Base-by-base conservation (phyloP, 2,113 vertebrate genomes). In the Onychostruthus taczanowskii region DNA sequence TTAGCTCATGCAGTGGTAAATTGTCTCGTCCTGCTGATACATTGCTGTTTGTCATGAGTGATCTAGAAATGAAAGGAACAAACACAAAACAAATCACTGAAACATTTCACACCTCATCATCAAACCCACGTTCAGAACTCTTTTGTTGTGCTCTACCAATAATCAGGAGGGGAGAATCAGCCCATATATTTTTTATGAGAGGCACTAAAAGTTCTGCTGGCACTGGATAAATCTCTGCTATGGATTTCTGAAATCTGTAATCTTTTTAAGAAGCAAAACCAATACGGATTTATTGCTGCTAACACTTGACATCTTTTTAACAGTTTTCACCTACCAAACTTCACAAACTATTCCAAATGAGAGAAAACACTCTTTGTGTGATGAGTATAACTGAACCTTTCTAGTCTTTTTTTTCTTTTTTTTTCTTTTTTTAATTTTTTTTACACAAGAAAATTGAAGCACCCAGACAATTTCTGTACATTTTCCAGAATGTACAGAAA, bases 31-130 rank as follows among this genome's bases (percentile, higher is more conserved):
- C 90, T 94, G 94, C 95, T 96, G 94, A 94, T 96, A 96, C 95
- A 90, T 91, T 81, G 86, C 93, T 94, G 94, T 94, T 94, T 94
- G 93, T 95, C 95, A 88, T 90, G 95, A 95, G 76, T 35, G 88
- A 96, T 94, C 96, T 94, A 96, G 94, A 96, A 96, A 96, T 95
- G 95, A 94, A 96, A 95, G 88, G 95, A 97, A 96, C 90, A 78
- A 88, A 35, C 96, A 91, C 93, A 87, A 95, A 97, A 96, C 96
- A 89, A 96, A 97, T 95, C 94, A 92, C 92, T 95, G 95, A 96
- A 94, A 94, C 94, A 96, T 94, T 95, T 96, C 90, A 90, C 95
- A 96, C 93, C 93, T 87, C 94, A 89, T 92, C 95, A 97, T 93
- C 80, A 94, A 94, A 68, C 92, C 88, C 93, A 92, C 16, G 92